Evolutionary conservation across 2,888 invertebrate genomes (phyloP).

Genomic region (Drosophila barbarae): DNA sequence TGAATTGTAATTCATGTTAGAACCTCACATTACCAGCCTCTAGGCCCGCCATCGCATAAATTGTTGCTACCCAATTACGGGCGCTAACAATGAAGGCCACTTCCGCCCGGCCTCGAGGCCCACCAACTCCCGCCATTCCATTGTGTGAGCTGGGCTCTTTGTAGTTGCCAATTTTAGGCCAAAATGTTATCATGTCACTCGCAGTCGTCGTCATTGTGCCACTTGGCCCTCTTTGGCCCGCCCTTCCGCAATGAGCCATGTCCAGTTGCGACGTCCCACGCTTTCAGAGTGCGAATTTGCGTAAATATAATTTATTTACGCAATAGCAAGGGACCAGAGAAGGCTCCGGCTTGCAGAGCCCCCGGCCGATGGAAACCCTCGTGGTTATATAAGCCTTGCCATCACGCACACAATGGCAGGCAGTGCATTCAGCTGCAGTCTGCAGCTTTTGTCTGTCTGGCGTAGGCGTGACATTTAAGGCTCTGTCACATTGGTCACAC

Average conservation of each 20-base stretch:
- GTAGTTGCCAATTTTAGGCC: conserved; percentile 76
- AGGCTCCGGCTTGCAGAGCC: conserved; percentile 27
- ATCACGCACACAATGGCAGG: conserved; percentile 15
- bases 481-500: conserved; percentile 49
- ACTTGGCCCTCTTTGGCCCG: conserved; percentile 22
- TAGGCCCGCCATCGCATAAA: conserved; percentile 58
- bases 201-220: conserved; percentile 64
- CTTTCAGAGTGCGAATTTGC: conserved; percentile 70
- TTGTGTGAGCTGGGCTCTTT: conserved; percentile 41
- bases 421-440: conserved; percentile 36
- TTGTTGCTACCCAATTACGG: conserved; percentile 74
- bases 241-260: conserved; percentile 4
- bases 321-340: conserved; percentile 36
- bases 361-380: conserved; percentile 39
- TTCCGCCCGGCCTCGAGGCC: conserved; percentile 6
- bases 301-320: conserved; percentile 74
- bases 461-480: conserved; percentile 64
- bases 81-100: conserved; percentile 63
- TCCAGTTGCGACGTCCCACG: conserved; percentile 34
- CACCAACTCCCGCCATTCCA: conserved; percentile 7
- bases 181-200: conserved; percentile 73
- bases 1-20: conserved; percentile 65
- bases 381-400: conserved; percentile 68
- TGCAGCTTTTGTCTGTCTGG: conserved; percentile 41
- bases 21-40: conserved; percentile 11